These are phyloP conservation scores for Apantesis nais DNA, from an alignment of 2,888 invertebrate genomes.

Conservation along the genomic window DNA sequence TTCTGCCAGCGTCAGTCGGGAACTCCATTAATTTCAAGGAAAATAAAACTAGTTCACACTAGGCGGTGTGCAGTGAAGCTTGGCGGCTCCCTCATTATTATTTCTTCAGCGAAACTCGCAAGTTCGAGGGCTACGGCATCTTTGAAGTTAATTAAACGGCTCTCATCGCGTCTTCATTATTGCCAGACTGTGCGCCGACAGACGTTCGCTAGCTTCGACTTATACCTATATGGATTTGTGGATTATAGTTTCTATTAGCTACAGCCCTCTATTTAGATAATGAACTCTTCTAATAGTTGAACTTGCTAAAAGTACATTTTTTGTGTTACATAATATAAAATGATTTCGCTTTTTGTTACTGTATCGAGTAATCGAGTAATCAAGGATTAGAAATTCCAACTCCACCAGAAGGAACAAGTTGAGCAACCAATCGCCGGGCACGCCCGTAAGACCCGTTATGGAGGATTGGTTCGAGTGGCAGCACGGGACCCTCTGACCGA, in stretches of 20 bases:
- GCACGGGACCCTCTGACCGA: no score
- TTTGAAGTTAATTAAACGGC: conserved; percentile 79
- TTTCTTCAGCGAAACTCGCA: conserved; percentile 63
- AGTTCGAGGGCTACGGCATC: conserved; percentile 64
- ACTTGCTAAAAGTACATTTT: neutral
- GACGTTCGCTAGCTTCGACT: conserved; percentile 35
- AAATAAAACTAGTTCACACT: conserved; percentile 44
- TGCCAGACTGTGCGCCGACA: conserved; percentile 46
- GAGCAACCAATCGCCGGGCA: no score
- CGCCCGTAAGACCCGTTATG: no score
- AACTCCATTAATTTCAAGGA: conserved; percentile 33
- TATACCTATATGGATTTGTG: conserved; percentile 18
- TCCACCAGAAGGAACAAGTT: no score
- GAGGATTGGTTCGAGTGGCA: no score
- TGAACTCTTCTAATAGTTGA: neutral
- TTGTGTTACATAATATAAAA: neutral
- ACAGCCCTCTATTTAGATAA: conserved; percentile 3
- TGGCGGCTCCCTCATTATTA: conserved; percentile 64
- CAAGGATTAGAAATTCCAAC: no score
- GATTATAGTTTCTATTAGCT: conserved; percentile 13
- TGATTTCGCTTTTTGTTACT: no score
- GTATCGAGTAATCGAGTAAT: no score
- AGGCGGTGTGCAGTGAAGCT: conserved; percentile 34
- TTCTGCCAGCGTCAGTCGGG: conserved; percentile 14
- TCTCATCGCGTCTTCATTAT: conserved; percentile 74